Evolutionary conservation across 2,797 vertebrate species (phyloP).

Genomic region (Hafferia zeledoni): DNA sequence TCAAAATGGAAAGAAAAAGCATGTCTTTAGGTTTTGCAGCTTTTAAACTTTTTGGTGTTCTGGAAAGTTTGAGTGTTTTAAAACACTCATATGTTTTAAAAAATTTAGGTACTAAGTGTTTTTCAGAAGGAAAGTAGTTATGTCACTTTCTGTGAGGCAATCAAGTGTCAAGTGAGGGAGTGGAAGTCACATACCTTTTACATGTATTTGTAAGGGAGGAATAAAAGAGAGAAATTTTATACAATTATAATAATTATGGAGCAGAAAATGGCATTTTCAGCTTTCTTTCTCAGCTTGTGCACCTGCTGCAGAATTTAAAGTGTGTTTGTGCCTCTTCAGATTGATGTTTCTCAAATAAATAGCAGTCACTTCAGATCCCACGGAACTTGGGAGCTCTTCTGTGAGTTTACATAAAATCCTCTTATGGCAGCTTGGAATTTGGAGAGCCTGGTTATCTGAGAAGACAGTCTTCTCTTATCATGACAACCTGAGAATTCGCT

Average conservation of each 20-base stretch:
- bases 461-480: constrained; percentile 32
- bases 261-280: not conserved
- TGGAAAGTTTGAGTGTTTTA: not conserved
- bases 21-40: not conserved
- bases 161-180: not conserved
- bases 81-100: not conserved
- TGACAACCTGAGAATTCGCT: constrained; percentile 28
- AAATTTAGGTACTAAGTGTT: not conserved
- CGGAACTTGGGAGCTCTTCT: constrained; percentile 25
- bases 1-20: not conserved
- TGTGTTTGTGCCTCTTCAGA: constrained; percentile 6
- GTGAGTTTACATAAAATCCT: constrained; percentile 58
- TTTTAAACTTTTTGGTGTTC: not conserved
- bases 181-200: not conserved
- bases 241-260: not conserved
- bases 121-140: not conserved
- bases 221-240: not conserved
- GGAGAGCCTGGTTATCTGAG: constrained; percentile 55
- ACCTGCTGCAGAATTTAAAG: constrained; percentile 21
- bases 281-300: not conserved
- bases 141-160: not conserved
- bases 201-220: not conserved
- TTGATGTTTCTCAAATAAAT: constrained; percentile 48
- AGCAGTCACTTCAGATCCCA: not conserved
- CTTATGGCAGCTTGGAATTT: constrained; percentile 31